Evolutionary conservation across 1,140 invertebrate species (phyloP).

Genomic region (Hypothenemus hampei): DNA sequence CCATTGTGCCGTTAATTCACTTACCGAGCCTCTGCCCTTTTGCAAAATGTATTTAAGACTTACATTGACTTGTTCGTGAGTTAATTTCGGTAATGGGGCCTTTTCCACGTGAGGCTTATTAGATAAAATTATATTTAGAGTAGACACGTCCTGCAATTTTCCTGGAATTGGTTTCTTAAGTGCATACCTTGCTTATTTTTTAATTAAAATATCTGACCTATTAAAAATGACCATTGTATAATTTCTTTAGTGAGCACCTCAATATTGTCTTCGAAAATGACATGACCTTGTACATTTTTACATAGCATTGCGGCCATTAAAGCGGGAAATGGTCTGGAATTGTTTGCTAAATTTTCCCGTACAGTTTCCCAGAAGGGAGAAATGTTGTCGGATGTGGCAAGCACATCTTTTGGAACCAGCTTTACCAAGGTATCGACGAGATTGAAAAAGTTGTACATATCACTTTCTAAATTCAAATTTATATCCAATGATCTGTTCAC

Average conservation of each 20-base stretch:
- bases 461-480: slow-evolving; percentile 46
- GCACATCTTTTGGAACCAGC: slow-evolving; percentile 44
- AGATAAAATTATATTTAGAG: slow-evolving; percentile 65
- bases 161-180: slow-evolving; percentile 48
- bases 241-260: slow-evolving; percentile 80
- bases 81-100: slow-evolving; percentile 50
- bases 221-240: slow-evolving; percentile 78
- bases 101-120: slow-evolving; percentile 48
- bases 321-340: slow-evolving; percentile 63
- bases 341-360: slow-evolving; percentile 63
- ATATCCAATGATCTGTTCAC: slow-evolving; percentile 52
- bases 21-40: slow-evolving; percentile 78
- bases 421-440: slow-evolving; percentile 47
- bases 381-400: slow-evolving; percentile 57
- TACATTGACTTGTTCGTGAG: slow-evolving; percentile 57
- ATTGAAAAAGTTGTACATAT: slow-evolving; percentile 50
- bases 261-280: slow-evolving; percentile 53
- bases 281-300: slow-evolving; percentile 59
- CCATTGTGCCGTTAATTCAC: slow-evolving; percentile 79
- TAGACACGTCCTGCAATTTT: slow-evolving; percentile 83
- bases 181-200: not conserved
- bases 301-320: slow-evolving; percentile 72
- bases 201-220: slow-evolving; percentile 49
- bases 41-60: slow-evolving; percentile 70
- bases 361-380: slow-evolving; percentile 72